These are phyloP conservation scores for Caenorhabditis wallacei DNA, from an alignment of 2,888 invertebrate species.

Conservation along the genomic window DNA sequence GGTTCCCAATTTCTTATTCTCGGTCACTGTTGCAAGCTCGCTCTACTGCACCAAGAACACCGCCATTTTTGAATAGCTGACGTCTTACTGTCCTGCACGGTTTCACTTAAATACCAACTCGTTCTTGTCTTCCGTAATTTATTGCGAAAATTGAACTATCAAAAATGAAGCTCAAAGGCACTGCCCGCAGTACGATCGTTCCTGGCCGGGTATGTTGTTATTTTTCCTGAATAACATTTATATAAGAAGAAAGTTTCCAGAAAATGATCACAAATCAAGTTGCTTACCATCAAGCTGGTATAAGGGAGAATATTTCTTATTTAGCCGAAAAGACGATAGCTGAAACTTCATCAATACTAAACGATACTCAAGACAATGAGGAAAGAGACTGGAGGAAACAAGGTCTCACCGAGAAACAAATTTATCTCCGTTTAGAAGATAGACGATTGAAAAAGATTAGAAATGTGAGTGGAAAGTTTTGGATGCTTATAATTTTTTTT, in stretches of 20 bases:
- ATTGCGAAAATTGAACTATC: no score
- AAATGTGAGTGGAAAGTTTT: not conserved
- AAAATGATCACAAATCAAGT: constrained; percentile 12
- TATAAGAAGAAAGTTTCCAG: constrained; percentile 10
- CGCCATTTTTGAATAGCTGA: no score
- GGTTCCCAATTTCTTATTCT: no score
- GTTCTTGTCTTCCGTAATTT: no score
- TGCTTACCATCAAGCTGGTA: constrained; percentile 12
- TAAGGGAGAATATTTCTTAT: constrained; percentile 17
- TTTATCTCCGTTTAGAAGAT: constrained; percentile 1
- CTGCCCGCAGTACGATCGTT: constrained; percentile 2
- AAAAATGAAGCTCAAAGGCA: no score
- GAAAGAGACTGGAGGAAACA: constrained; percentile 33
- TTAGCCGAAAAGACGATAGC: constrained; percentile 18
- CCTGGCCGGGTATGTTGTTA: constrained; percentile 4
- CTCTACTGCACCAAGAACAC: no score
- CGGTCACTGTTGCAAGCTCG: no score
- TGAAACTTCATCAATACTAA: constrained; percentile 9
- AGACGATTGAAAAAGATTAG: constrained; percentile 6
- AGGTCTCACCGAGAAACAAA: constrained; percentile 21
- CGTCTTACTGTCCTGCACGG: no score
- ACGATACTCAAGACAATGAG: constrained; percentile 5
- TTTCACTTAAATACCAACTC: no score
- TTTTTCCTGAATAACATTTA: not conserved
- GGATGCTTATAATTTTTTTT: no score